phyloP scores from a whole-genome alignment of 2,113 vertebrate genomes.

The Anolis carolinensis region DNA sequence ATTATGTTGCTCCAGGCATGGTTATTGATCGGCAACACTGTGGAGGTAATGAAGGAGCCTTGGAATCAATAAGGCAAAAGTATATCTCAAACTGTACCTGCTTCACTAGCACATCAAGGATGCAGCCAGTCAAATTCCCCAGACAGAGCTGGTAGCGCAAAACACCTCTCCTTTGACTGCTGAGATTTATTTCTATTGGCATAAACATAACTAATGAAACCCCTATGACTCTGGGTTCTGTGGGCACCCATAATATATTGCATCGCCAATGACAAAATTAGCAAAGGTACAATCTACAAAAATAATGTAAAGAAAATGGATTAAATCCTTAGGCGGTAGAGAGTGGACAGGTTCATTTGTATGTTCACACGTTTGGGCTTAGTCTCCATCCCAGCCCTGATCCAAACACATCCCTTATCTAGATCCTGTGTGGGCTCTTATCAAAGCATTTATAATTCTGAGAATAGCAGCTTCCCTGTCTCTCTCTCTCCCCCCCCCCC shows the following conservation, averaged over 20 bases:
- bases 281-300: conserved; percentile 66
- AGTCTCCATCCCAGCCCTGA: conserved; percentile 52
- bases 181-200: conserved; percentile 74
- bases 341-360: conserved; percentile 16
- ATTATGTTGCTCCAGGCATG: conserved; percentile 71
- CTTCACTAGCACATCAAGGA: conserved; percentile 56
- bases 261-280: conserved; percentile 60
- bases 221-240: conserved; percentile 63
- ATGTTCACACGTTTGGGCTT: conserved; percentile 50
- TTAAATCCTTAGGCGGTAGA: conserved; percentile 54
- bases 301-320: conserved; percentile 33
- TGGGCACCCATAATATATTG: conserved; percentile 68
- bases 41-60: conserved; percentile 76
- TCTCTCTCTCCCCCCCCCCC: no score
- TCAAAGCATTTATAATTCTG: conserved; percentile 50
- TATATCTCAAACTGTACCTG: conserved; percentile 66
- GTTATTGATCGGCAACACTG: conserved; percentile 71
- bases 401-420: conserved; percentile 58
- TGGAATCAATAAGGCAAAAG: conserved; percentile 77
- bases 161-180: conserved; percentile 45
- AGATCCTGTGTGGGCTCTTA: conserved; percentile 8
- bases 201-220: conserved; percentile 77
- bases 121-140: conserved; percentile 57
- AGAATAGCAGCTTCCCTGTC: conserved; percentile 51
- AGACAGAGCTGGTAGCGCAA: background rate